These are phyloP conservation scores for Sebastes hopkinsi DNA, from an alignment of 2,797 vertebrate genomes.

Conservation along the genomic window DNA sequence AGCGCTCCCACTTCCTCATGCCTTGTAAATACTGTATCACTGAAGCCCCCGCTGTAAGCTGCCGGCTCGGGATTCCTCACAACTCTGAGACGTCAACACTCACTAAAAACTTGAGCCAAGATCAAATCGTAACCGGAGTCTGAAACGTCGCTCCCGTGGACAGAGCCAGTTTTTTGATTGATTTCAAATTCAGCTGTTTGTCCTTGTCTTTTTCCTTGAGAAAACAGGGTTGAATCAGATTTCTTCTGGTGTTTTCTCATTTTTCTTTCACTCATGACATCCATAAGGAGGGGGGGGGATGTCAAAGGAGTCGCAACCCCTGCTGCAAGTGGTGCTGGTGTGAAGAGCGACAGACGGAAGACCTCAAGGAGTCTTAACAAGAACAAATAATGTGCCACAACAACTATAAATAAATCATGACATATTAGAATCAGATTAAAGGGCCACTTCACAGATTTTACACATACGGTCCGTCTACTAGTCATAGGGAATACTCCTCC, in stretches of 20 bases:
- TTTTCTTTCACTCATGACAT: constrained; percentile 27
- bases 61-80: constrained; percentile 66
- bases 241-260: constrained; percentile 24
- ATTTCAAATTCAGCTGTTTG: constrained; percentile 52
- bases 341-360: constrained; percentile 64
- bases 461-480: background rate
- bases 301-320: constrained; percentile 54
- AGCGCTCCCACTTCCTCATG: constrained; percentile 67
- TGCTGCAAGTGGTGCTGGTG: constrained; percentile 51
- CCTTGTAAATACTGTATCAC: constrained; percentile 80
- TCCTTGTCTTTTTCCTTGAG: constrained; percentile 47
- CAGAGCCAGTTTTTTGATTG: constrained; percentile 39
- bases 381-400: constrained; percentile 42
- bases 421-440: constrained; percentile 18
- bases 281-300: constrained; percentile 10
- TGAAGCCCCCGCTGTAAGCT: constrained; percentile 69
- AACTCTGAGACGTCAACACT: constrained; percentile 62
- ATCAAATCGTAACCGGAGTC: constrained; percentile 58
- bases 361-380: constrained; percentile 46
- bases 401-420: constrained; percentile 36
- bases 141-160: constrained; percentile 49
- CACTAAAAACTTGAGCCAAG: constrained; percentile 64
- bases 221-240: constrained; percentile 37
- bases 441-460: constrained; percentile 2
- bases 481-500: background rate